phyloP scores from a whole-genome alignment of 2,888 invertebrate species.

The Rotaria sp. region DNA sequence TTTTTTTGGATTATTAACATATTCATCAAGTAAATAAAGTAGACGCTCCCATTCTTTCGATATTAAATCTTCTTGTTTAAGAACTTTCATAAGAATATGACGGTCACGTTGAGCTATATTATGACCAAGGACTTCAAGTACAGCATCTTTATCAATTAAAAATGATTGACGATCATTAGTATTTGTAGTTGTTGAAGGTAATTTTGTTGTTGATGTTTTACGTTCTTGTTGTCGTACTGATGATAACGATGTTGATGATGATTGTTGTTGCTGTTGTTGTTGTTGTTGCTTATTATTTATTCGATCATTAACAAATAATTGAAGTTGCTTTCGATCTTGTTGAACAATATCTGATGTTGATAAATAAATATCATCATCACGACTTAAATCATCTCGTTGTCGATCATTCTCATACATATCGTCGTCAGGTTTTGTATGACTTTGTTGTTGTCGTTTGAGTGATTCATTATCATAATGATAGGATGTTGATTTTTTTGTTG shows the following conservation, averaged over 20 bases:
- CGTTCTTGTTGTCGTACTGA: background rate
- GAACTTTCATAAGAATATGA: constrained; percentile 25
- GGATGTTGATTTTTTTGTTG: background rate
- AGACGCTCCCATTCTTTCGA: constrained; percentile 27
- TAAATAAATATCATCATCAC: constrained; percentile 26
- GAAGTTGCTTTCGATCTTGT: constrained; percentile 17
- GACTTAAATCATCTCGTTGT: background rate
- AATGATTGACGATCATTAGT: constrained; percentile 10
- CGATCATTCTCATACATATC: constrained; percentile 2
- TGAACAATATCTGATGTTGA: constrained; percentile 7
- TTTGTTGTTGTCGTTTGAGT: constrained; percentile 7
- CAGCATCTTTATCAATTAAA: constrained; percentile 26
- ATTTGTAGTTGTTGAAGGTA: background rate
- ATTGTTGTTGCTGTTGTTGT: background rate
- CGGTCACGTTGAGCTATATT: constrained; percentile 7
- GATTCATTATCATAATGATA: constrained; percentile 16
- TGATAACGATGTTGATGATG: background rate
- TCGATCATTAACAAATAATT: constrained; percentile 12
- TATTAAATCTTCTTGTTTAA: constrained; percentile 18
- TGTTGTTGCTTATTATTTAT: background rate
- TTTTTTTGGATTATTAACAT: constrained; percentile 25
- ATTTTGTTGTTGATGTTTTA: background rate
- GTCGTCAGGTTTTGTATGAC: background rate
- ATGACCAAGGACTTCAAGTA: constrained; percentile 8
- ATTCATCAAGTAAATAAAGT: constrained; percentile 12